phyloP scores from a whole-genome alignment of 2,113 vertebrate species.

The Ancistrus triradiatus region DNA sequence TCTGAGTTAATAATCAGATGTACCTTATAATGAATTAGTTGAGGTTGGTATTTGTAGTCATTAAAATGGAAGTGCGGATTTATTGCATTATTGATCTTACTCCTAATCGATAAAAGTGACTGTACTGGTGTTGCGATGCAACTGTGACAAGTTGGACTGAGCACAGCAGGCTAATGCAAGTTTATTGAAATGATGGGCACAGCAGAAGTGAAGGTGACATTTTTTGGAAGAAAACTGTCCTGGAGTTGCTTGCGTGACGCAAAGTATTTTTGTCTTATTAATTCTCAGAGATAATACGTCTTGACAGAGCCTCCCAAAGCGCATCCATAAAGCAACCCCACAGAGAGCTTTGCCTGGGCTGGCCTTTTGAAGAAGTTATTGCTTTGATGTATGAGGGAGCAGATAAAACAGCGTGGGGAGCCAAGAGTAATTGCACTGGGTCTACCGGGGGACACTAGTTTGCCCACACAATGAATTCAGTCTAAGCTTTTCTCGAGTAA shows the following conservation, averaged over 20 bases:
- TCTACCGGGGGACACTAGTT: conserved; percentile 44
- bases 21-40: too few species aligned
- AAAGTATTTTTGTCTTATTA: conserved; percentile 50
- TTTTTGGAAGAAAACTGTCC: conserved; percentile 33
- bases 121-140: not conserved
- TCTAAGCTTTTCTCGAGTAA: conserved; percentile 40
- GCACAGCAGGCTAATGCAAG: conserved; percentile 3
- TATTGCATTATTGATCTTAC: too few species aligned
- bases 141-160: not conserved
- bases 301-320: conserved; percentile 50
- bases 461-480: conserved; percentile 51
- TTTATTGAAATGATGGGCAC: conserved; percentile 16
- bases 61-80: too few species aligned
- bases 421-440: conserved; percentile 48
- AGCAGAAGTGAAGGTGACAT: conserved; percentile 10
- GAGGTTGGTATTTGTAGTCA: too few species aligned
- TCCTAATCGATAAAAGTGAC: too few species aligned
- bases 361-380: conserved; percentile 52
- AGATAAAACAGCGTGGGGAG: conserved; percentile 49
- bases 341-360: conserved; percentile 44
- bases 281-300: conserved; percentile 48
- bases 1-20: too few species aligned
- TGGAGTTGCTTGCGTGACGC: conserved; percentile 36
- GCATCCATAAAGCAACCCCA: conserved; percentile 47
- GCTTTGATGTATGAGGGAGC: conserved; percentile 52